Percentiles rank a stretch among this genome's conserved stretches.
phyloP scores from a whole-genome alignment of 1,140 invertebrate genomes.

The Drosophila triauraria region DNA sequence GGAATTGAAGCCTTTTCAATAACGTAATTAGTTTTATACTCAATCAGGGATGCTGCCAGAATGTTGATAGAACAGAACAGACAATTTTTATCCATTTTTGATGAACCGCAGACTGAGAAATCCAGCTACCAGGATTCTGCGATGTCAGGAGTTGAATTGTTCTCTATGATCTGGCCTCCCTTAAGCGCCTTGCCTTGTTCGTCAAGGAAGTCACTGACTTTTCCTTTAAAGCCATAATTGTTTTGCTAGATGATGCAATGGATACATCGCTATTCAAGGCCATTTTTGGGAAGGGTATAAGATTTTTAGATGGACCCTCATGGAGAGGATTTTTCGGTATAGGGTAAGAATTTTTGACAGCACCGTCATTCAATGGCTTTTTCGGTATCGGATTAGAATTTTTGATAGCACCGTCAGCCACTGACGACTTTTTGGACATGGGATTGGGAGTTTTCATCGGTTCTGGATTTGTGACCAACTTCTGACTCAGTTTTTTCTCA shows the following conservation, averaged over 20 bases:
- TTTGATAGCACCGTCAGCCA: background rate
- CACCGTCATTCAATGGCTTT: background rate
- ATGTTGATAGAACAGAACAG: background rate
- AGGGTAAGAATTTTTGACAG: background rate
- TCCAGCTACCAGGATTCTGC: background rate
- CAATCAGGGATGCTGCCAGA: background rate
- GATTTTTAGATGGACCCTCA: background rate
- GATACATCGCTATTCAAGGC: background rate
- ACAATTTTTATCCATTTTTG: background rate
- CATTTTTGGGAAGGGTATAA: background rate
- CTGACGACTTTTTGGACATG: background rate
- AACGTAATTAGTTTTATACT: no score
- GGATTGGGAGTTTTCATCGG: background rate
- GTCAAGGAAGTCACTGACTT: background rate
- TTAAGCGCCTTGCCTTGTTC: background rate
- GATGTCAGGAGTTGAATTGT: background rate
- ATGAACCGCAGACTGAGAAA: background rate
- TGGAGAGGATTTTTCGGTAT: background rate
- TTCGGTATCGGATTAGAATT: background rate
- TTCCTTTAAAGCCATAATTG: background rate
- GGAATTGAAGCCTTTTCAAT: background rate
- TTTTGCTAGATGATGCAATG: background rate
- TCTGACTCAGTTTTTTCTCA: background rate
- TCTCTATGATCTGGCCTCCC: background rate
- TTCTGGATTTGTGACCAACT: background rate